Evolutionary conservation across 2,113 vertebrate genomes (phyloP).

Genomic region (Nothoprocta pentlandii): DNA sequence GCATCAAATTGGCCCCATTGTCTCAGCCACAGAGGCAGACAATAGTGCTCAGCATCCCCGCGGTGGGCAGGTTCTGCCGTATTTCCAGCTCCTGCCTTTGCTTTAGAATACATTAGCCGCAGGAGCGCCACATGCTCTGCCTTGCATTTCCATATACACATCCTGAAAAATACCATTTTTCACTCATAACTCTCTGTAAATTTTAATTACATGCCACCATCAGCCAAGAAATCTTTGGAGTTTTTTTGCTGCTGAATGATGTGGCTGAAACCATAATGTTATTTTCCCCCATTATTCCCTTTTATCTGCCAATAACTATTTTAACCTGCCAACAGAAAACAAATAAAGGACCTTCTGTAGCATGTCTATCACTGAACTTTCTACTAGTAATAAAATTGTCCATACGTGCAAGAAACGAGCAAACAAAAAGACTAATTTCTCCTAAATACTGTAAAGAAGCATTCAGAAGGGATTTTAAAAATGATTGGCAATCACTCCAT

Average conservation of each 20-base stretch:
- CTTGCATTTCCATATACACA: neutral
- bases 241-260: neutral
- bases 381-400: neutral
- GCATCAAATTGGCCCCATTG: constrained; percentile 94
- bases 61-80: constrained; percentile 69
- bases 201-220: neutral
- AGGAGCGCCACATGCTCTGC: neutral
- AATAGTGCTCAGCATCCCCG: constrained; percentile 82
- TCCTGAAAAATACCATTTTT: neutral
- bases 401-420: fast-evolving
- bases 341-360: neutral
- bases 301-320: neutral
- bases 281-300: neutral
- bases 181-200: neutral
- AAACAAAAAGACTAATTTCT: neutral
- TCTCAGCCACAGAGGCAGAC: constrained; percentile 82
- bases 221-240: neutral
- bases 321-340: neutral
- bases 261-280: neutral
- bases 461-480: neutral
- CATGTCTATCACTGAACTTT: neutral
- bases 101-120: constrained; percentile 40
- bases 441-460: neutral
- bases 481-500: neutral
- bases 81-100: constrained; percentile 34